phyloP scores from a whole-genome alignment of 92 coral and sea anemone species.

The Siderastrea radians region DNA sequence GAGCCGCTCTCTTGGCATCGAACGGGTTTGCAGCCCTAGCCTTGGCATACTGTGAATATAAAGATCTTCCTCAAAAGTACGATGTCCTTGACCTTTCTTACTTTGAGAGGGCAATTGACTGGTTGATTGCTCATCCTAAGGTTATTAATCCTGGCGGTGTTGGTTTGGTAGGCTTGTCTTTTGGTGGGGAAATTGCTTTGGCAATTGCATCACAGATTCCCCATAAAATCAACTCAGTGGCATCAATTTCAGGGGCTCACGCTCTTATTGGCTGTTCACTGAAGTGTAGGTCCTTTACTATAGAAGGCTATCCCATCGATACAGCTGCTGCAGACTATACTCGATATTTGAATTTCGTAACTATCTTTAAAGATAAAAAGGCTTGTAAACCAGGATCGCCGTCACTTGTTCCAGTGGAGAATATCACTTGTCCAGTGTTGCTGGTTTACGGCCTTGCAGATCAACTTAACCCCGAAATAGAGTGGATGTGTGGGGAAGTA shows the following conservation, averaged over 20 bases:
- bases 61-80: constrained; percentile 29
- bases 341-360: not conserved
- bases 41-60: constrained; percentile 22
- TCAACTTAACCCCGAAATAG: constrained; percentile 21
- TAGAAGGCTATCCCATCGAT: constrained; percentile 8
- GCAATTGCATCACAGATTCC: constrained; percentile 37
- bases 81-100: constrained; percentile 22
- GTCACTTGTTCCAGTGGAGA: constrained; percentile 37
- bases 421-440: constrained; percentile 26
- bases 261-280: constrained; percentile 26
- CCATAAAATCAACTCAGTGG: constrained; percentile 35
- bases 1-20: constrained; percentile 42
- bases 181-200: constrained; percentile 16
- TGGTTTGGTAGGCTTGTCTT: constrained; percentile 42
- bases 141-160: constrained; percentile 18
- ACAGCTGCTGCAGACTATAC: not conserved
- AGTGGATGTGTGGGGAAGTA: constrained; percentile 25
- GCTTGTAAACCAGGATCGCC: constrained; percentile 37
- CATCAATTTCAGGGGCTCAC: constrained; percentile 31
- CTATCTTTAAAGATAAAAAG: constrained; percentile 29
- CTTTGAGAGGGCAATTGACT: constrained; percentile 40
- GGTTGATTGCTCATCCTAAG: constrained; percentile 25
- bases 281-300: not conserved
- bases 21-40: constrained; percentile 36
- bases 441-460: constrained; percentile 37